Base-by-base conservation (phyloP, 1,140 invertebrate genomes). In the Reticulitermes speratus region DNA sequence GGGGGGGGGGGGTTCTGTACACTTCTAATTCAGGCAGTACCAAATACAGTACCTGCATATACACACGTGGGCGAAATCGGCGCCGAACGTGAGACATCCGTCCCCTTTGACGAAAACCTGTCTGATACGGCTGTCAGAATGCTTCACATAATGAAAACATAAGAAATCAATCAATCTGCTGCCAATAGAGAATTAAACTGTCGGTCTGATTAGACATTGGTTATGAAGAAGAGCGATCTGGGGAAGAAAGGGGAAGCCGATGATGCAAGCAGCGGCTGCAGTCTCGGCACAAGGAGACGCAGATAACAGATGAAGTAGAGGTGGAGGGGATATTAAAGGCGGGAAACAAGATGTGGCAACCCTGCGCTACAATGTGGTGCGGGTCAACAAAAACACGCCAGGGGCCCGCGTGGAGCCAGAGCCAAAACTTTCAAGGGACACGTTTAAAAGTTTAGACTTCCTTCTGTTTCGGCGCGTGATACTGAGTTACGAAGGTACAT, bases 381-480 rank as follows among this genome's bases (percentile, higher is more conserved):
- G 65, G 65, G 65, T 75, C 65, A 75, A 75, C 65, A 75, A 75
- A 75, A 75, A 75, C 65, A 75, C 65, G 65, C 65, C 65, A 9
- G 65, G 65, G 65, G 65, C 65, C 65, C 65, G 65, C 65, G 65
- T 25, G 25, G 25, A 14, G n/a, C 65, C 65, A 75, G 65, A 75
- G 65, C 65, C 65, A 75, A 75, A 75, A 75, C 65, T 75, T 30
- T 55, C 16, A 30, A 30, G 65, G 65, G 65, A 75, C n/a, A 2
- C 25, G 65, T 75, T 16, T 30, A 25, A 75, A 75, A 75, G 65
- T 75, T 75, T 75, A 75, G 25, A 75, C 65, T 75, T 30, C 52
- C 5, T 55, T 21, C 65, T 11, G 65, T 25, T 16, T 9, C 55
- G 55, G 21, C 14, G 55, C 55, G 55, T 23, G 52, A 59, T 59